Base-by-base conservation (phyloP, 2,797 vertebrate species). In the Neopelma chrysocephalum region DNA sequence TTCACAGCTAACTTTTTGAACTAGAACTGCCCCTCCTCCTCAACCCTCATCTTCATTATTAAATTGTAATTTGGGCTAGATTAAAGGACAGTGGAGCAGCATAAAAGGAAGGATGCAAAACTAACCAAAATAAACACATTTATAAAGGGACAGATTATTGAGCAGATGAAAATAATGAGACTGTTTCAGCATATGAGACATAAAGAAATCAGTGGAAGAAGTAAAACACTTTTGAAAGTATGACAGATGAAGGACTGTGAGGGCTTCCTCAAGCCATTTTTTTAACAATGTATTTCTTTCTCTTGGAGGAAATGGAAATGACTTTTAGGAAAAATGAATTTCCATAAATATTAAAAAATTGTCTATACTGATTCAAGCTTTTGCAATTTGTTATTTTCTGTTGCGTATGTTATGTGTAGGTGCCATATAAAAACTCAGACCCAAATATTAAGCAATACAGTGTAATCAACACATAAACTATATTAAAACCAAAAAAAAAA, bases 111-210 rank as follows among this genome's bases (percentile, higher is more conserved):
- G 25, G 21, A 77, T 76, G 66, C 36, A 93, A 92, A 90, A 85
- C 48, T 71, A 82, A 89, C 89, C 86, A 82, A 96, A 97, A 96
- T 73, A 90, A 95, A 73, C 68, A 79, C 38, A 53, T 92, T 92
- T 94, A 76, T 72, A 68, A 88, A 90, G 60, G 34, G n/a, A 94
- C 47, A 83, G 26, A 87, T 68, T 61, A 64, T 31, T 87, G 82
- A 79, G 83, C 31, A 89, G 42, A 93, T 45, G n/a, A 77, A 93
- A 96, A 79, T 76, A 84, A 79, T 42, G 15, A 90, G 53, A 32
- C 31, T 71, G 68, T 87, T 87, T 22, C 75, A 93, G 60, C 38
- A 68, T 47, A 51, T 38, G 70, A 94, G 57, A 94, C 51, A 58
- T 22, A 72, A 13, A 64, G 45, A 89, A 93, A 93, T 80, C 68